A percentile compares a stretch with the other conserved stretches of the same genome.
These are phyloP conservation scores for Upupa epops DNA, from an alignment of 2,113 vertebrate genomes.

Conservation along the genomic window DNA sequence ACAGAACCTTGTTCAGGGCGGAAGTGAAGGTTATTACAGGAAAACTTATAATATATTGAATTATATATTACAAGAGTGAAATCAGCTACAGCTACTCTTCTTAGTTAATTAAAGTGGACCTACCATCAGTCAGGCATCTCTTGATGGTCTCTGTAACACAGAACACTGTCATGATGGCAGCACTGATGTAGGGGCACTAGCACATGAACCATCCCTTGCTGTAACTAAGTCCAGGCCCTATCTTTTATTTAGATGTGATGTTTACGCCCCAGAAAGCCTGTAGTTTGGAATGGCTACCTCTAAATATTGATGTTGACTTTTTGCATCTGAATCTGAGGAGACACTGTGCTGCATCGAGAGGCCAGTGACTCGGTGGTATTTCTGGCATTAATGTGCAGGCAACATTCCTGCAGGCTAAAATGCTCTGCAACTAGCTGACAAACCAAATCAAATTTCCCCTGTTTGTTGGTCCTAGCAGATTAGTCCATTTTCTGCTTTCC, in stretches of 20 bases:
- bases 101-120: background rate
- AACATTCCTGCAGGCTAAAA: constrained; percentile 39
- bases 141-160: background rate
- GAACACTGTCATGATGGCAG: background rate
- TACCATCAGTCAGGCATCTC: background rate
- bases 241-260: constrained; percentile 49
- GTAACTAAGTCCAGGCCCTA: background rate
- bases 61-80: background rate
- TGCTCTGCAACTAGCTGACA: constrained; percentile 44
- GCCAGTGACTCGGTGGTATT: background rate
- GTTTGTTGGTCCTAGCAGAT: constrained; percentile 15
- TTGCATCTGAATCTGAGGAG: constrained; percentile 11
- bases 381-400: constrained; percentile 45
- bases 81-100: background rate
- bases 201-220: background rate
- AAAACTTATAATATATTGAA: background rate
- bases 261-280: constrained; percentile 23
- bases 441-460: constrained; percentile 35
- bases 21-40: background rate
- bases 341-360: constrained; percentile 2
- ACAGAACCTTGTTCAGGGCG: background rate
- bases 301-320: constrained; percentile 53
- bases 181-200: background rate
- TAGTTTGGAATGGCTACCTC: constrained; percentile 7
- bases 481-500: constrained; percentile 17